Evolutionary conservation across 2,797 vertebrate genomes (phyloP), one percentile per base, ranked within the genome.

Genomic region (Lerista edwardsae): DNA sequence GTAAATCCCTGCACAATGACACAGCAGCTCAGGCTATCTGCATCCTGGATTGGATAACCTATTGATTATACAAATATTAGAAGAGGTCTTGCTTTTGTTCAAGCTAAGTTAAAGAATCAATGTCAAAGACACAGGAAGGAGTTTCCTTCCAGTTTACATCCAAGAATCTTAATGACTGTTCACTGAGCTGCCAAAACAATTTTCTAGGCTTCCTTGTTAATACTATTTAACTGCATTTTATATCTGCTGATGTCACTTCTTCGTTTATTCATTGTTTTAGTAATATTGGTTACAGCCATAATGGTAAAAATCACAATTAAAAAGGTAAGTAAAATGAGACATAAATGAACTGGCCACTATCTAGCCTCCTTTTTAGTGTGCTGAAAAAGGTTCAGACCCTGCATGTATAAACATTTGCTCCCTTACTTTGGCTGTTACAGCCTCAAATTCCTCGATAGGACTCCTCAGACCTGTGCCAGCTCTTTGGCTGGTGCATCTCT

Each of bases 1-100:
- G n/a, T n/a, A n/a, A n/a, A n/a, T n/a, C n/a, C n/a, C n/a, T n/a
- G n/a, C n/a, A n/a, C n/a, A n/a, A n/a, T n/a, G n/a, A n/a, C n/a
- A n/a, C n/a, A n/a, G n/a, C n/a, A n/a, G 41, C 41, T 9, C 41
- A 44, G 9, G 41, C 41, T 9, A 44, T n/a, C 41, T 44, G 41
- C 41, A 44, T 44, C 41, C 41, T 44, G 41, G 41, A 44, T 44
- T 44, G 41, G 9, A 44, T 44, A 4, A 9, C 41, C 41, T 9
- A 44, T 44, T 73, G 89, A 79, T 89, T 74, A 80, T 39, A 11
- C 1, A 59, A 41, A 39, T 81, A 78, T 73, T 87, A n/a, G 15
- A 82, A 36, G 83, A 64, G 67, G 77, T 90, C 83, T 85, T 82
- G 75, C 87, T n/a, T 25, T 88, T 83, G 69, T n/a, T 79, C 47